A percentile compares a stretch with the other conserved stretches of the same genome.
phyloP scores from a whole-genome alignment of 1,140 invertebrate species.

The Heliconius melpomene region DNA sequence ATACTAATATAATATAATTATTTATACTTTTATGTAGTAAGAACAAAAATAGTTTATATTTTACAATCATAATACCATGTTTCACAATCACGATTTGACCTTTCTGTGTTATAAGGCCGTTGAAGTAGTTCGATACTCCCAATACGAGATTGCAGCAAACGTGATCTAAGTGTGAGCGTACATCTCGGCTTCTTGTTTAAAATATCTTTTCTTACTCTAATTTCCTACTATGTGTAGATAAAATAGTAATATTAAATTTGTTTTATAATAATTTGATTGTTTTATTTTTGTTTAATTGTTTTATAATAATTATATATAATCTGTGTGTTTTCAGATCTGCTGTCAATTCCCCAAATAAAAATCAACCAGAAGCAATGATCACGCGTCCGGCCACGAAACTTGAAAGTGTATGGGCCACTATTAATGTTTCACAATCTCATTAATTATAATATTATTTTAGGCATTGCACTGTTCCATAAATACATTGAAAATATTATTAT shows the following conservation, averaged over 20 bases:
- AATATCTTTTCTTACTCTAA: background rate
- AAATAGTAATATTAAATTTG: no score
- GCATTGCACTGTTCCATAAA: background rate
- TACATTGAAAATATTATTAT: background rate
- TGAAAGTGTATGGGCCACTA: conserved; percentile 70
- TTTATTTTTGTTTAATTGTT: no score
- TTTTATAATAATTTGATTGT: no score
- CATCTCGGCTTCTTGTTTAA: background rate
- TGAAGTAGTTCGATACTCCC: conserved; percentile 20
- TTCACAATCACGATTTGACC: conserved; percentile 15
- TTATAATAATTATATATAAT: background rate
- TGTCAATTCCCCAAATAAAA: conserved; percentile 65
- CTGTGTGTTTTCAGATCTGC: conserved; percentile 62
- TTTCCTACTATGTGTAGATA: no score
- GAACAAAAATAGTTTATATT: background rate
- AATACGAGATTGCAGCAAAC: background rate
- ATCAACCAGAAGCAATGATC: conserved; percentile 54
- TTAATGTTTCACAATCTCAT: conserved; percentile 71
- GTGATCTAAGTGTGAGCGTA: background rate
- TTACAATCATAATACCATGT: conserved; percentile 1
- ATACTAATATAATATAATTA: background rate
- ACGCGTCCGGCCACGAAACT: conserved; percentile 60
- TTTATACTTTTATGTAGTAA: background rate
- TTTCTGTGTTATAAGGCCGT: conserved; percentile 29
- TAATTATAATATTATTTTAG: conserved; percentile 36